These are phyloP conservation scores for Diarsia dahlii DNA, from an alignment of 2,888 invertebrate species.

Conservation along the genomic window DNA sequence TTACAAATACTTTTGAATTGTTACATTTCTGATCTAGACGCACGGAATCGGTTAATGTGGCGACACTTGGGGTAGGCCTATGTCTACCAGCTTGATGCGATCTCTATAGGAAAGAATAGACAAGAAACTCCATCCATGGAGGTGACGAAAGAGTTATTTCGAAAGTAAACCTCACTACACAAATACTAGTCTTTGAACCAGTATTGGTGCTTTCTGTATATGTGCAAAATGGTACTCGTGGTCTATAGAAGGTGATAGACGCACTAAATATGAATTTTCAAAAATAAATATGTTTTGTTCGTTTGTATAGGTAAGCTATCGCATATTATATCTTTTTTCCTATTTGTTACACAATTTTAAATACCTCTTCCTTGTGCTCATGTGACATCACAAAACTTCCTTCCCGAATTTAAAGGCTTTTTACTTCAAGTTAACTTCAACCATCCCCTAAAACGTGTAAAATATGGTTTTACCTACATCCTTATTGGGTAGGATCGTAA, in stretches of 20 bases:
- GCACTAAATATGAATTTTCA: background rate
- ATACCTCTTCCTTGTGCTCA: background rate
- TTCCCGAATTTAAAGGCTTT: slow-evolving; percentile 42
- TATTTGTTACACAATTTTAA: slow-evolving; percentile 9
- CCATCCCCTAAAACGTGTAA: slow-evolving; percentile 33
- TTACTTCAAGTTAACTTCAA: slow-evolving; percentile 43
- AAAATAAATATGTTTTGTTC: background rate
- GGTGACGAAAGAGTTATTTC: background rate
- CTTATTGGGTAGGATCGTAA: slow-evolving; percentile 55
- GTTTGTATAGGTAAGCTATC: background rate
- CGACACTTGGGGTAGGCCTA: too few species aligned
- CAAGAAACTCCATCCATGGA: background rate
- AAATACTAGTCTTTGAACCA: too few species aligned
- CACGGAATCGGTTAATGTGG: too few species aligned
- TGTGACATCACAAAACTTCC: slow-evolving; percentile 30
- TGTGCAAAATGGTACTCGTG: too few species aligned
- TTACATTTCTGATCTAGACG: background rate
- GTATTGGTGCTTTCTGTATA: background rate
- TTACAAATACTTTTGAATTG: background rate
- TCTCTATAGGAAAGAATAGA: background rate
- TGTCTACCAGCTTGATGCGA: too few species aligned
- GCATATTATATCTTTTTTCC: background rate
- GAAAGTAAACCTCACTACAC: background rate
- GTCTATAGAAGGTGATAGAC: background rate
- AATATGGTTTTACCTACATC: slow-evolving; percentile 59